Base-by-base conservation (phyloP, 2,113 vertebrate genomes). In the Bufo bufo region DNA sequence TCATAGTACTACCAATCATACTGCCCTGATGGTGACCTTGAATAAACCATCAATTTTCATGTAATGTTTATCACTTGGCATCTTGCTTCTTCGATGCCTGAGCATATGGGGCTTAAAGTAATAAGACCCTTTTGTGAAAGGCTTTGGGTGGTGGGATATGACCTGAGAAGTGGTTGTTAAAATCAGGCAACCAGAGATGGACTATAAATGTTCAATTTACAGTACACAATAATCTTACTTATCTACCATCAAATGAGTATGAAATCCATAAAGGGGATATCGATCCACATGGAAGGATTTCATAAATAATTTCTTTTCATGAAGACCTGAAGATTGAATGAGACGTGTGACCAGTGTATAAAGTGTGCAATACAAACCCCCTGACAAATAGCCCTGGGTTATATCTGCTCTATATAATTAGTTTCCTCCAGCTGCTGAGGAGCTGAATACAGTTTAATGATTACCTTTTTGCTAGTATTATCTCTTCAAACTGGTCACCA, bases 361-460 rank as follows among this genome's bases (percentile, higher is more conserved):
- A 45, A 61, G 79, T 45, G 33, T 45, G 13, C 8, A 81, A 58
- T 17, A 12, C 19, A 69, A 19, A 69, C 19, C 81, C 49, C 20
- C 16, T 82, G 80, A 69, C 61, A 83, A 52, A 83, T 52, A 23
- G 20, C 61, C 47, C 61, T 52, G 19, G 10, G 50, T 66, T 20
- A 49, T 82, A 20, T 65, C 19, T 23, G 19, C 52, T n/a, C 61
- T 69, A 23, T 52, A 3, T 77, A 75, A 85, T 85, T 85, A 47
- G 52, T 77, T 77, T 75, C n/a, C 71, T 23, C 17, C 72, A 77
- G 56, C 43, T 59, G 54, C 56, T 20, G 43, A 20, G 47, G 52
- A 85, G 17, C 56, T 23, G 77, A 77, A 77, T 85, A 19, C 56
- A 77, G 69, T 59, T 2, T 61, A 74, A 49, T 47, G 71, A 85